Evolutionary conservation across 2,113 vertebrate species (phyloP).

Genomic region (Peromyscus leucopus): DNA sequence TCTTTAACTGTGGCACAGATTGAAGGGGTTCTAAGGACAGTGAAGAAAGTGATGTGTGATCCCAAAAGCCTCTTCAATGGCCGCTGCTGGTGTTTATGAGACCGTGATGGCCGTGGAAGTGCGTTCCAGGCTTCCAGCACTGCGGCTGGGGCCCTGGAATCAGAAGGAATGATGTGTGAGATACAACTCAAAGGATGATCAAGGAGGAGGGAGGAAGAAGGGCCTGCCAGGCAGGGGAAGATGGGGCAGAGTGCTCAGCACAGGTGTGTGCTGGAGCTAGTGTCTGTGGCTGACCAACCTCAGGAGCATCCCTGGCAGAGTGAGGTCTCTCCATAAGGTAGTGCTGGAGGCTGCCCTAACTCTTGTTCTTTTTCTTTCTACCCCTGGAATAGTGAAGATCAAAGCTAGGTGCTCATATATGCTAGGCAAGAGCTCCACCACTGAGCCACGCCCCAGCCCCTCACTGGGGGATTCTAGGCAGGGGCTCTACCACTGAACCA

Average conservation of each 20-base stretch:
- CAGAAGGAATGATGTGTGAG: neutral
- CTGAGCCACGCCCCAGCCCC: too few species aligned
- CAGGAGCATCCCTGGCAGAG: neutral
- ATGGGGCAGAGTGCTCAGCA: too few species aligned
- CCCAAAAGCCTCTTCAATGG: neutral
- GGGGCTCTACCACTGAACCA: neutral
- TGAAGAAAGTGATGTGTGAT: neutral
- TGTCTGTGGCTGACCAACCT: neutral
- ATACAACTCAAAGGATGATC: neutral
- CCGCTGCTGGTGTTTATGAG: neutral
- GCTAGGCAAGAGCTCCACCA: neutral
- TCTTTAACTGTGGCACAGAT: neutral
- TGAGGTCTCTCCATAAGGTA: conserved; percentile 50
- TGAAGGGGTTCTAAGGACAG: neutral
- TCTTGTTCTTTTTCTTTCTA: neutral
- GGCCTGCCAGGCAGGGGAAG: neutral
- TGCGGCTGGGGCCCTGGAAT: neutral
- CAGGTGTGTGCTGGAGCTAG: neutral
- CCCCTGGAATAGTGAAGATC: neutral
- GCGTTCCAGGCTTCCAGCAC: neutral
- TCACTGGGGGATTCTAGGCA: too few species aligned
- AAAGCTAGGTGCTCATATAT: neutral
- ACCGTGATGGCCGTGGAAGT: fast-evolving
- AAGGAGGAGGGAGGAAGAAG: neutral
- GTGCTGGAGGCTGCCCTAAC: neutral